Conservation (phyloP, 2,797 vertebrate species). For the Girardinus metallicus region DNA sequence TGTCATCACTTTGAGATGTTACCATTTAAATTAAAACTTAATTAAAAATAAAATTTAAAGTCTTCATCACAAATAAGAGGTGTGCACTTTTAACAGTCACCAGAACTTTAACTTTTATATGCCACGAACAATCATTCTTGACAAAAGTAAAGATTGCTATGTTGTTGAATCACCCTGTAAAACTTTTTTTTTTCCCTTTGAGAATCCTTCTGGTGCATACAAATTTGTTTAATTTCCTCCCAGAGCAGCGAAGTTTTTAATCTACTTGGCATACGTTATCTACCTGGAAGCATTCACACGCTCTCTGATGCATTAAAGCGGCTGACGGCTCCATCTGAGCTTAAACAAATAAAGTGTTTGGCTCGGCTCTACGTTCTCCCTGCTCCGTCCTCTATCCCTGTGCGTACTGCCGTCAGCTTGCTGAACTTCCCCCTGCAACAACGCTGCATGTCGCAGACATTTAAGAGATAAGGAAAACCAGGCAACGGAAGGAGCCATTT, state of each 20-base stretch:
- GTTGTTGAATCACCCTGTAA: background rate
- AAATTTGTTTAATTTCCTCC: slow-evolving; percentile 16
- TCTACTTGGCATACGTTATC: slow-evolving; percentile 21
- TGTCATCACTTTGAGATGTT: too few species aligned
- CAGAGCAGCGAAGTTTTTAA: slow-evolving; percentile 23
- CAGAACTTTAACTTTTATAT: background rate
- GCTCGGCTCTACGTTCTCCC: slow-evolving; percentile 7
- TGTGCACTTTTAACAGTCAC: background rate
- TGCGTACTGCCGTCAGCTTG: slow-evolving; percentile 32
- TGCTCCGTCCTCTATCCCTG: background rate
- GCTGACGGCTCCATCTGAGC: slow-evolving; percentile 13
- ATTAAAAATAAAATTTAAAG: too few species aligned
- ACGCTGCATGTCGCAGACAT: slow-evolving; percentile 30
- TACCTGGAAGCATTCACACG: slow-evolving; percentile 23
- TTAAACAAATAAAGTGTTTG: slow-evolving; percentile 45
- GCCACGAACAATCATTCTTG: background rate
- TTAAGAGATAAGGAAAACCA: slow-evolving; percentile 46
- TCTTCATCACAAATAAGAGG: background rate
- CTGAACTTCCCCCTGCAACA: slow-evolving; percentile 50
- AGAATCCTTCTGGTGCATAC: slow-evolving; percentile 7
- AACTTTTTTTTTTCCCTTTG: background rate
- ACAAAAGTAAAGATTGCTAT: background rate
- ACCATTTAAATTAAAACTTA: background rate
- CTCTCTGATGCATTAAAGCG: slow-evolving; percentile 18
- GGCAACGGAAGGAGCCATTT: slow-evolving; percentile 35